Evolutionary conservation across 2,797 vertebrate genomes (phyloP), one percentile per base, ranked within the genome.

Genomic region (Sebastes vulpes): DNA sequence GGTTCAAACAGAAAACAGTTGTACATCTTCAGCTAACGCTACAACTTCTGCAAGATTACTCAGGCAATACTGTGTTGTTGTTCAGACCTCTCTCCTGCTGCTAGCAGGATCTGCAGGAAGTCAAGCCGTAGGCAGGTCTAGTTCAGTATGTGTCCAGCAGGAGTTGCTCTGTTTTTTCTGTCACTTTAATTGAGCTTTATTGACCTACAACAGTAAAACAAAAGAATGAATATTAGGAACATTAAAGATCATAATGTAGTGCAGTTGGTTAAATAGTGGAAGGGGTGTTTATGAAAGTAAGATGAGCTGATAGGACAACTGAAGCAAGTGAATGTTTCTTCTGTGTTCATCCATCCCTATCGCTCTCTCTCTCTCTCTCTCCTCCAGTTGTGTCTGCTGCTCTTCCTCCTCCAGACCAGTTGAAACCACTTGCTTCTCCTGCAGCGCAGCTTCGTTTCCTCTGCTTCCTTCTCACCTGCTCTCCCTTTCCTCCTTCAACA

Each of bases 401-500:
- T 72, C 87, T 35, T 86, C 83, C 56, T 80, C 81, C 25, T 68
- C 75, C 52, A 65, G 32, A 60, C 82, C 46, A 8, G 11, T 2
- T 25, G 69, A 87, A 38, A 32, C 64, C 16, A 31, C 18, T 2
- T 91, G 90, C 53, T 26, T 52, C 21, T 58, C 56, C 64, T 91
- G 89, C 89, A 82, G 79, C 6, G 10, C 84, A 20, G 3, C 84
- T 77, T 75, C 64, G 31, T 89, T 63, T 69, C 92, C 84, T 10
- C 76, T 83, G 0, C 86, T 92, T 23, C 78, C 93, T 4, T 4
- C 85, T 66, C 63, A 52, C 12, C 83, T 92, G 20, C 53, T 87
- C 60, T 84, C 82, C 64, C 94, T 97, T 90, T 96, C 96, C 83
- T 94, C 94, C 87, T 95, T 94, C 84, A 96, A 98, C 93, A 94